These are phyloP conservation scores for Silurus meridionalis DNA, from an alignment of 2,113 vertebrate species.

Conservation along the genomic window DNA sequence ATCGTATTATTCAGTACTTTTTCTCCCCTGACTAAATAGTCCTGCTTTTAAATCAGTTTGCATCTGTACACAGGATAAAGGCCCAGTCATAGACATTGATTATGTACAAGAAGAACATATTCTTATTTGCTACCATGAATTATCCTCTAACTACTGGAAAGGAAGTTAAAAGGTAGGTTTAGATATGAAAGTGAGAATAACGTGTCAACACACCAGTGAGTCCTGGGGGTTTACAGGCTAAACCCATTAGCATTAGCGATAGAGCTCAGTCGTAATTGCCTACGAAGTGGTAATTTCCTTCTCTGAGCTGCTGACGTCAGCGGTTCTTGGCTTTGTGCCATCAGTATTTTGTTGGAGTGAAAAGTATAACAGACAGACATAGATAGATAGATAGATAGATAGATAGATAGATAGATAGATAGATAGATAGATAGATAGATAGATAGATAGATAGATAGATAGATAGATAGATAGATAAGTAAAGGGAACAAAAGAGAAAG, in stretches of 20 bases:
- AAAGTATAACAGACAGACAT: not conserved
- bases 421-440: not conserved
- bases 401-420: not conserved
- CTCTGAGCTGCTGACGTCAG: not conserved
- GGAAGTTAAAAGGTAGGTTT: not conserved
- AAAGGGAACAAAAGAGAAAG: not conserved
- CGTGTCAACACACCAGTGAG: not conserved
- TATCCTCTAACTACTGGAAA: not conserved
- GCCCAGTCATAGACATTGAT: not conserved
- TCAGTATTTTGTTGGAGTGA: not conserved
- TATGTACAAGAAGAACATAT: not conserved
- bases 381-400: constrained; percentile 17
- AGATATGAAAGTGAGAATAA: not conserved
- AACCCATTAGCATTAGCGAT: constrained; percentile 6
- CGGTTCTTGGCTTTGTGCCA: not conserved
- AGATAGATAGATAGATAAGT: not conserved
- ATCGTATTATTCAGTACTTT: not conserved
- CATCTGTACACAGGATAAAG: not conserved
- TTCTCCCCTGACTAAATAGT: not conserved
- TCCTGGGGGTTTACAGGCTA: not conserved
- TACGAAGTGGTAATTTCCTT: constrained; percentile 29
- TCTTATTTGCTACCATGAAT: not conserved
- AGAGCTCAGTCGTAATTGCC: constrained; percentile 17
- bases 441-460: constrained; percentile 6
- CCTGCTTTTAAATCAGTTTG: not conserved